Conservation (phyloP, 1,140 invertebrate genomes). For the Cecropterus lyciades region DNA sequence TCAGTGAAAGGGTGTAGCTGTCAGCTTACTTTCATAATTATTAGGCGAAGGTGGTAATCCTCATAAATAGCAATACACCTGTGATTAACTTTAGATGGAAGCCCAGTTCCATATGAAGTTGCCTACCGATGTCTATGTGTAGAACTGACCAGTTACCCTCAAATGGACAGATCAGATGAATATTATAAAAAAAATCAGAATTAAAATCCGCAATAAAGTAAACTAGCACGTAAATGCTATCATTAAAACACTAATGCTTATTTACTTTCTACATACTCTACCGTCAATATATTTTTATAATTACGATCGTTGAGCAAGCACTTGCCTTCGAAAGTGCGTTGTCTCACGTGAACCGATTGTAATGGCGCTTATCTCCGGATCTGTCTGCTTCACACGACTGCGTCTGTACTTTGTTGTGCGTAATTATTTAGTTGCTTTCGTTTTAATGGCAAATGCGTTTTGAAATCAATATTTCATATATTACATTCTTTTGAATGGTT, state of each 20-base stretch:
- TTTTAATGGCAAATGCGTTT: slow-evolving; percentile 12
- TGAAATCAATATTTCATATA: slow-evolving; percentile 9
- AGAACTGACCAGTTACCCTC: too few relatives aligned
- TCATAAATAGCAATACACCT: too few relatives aligned
- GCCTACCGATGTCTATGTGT: too few relatives aligned
- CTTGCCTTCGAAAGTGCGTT: slow-evolving; percentile 40
- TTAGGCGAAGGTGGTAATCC: too few relatives aligned
- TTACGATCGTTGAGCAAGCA: slow-evolving; percentile 33
- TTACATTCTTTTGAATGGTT: not conserved
- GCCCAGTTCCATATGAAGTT: too few relatives aligned
- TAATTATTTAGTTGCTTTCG: slow-evolving; percentile 30
- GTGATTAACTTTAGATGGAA: too few relatives aligned
- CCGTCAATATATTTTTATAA: slow-evolving; percentile 31
- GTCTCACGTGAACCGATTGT: slow-evolving; percentile 46
- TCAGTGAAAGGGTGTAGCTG: too few relatives aligned
- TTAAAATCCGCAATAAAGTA: too few relatives aligned
- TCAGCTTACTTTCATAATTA: too few relatives aligned
- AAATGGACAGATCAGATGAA: too few relatives aligned
- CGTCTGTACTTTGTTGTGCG: slow-evolving; percentile 33
- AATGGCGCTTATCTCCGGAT: slow-evolving; percentile 34
- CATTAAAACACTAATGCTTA: not conserved
- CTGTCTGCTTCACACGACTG: slow-evolving; percentile 40
- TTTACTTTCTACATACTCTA: slow-evolving; percentile 19
- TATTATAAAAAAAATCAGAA: too few relatives aligned
- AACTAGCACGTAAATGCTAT: not conserved